A percentile compares a stretch with the other conserved stretches of the same genome.
phyloP scores from a whole-genome alignment of 2,888 invertebrate species.

The Strigamia transsilvanica region DNA sequence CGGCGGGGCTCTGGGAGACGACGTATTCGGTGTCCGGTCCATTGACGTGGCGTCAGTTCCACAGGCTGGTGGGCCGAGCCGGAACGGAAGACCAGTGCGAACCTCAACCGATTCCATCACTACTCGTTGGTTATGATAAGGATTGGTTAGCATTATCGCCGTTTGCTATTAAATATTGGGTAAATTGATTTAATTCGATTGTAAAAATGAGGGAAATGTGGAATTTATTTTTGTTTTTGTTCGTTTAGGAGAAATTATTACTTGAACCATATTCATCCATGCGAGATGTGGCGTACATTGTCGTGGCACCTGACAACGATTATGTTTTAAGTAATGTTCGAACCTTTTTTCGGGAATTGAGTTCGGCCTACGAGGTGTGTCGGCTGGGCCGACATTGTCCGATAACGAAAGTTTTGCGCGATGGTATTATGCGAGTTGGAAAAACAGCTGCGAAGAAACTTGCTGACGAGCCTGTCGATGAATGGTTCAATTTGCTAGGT shows the following conservation, averaged over 20 bases:
- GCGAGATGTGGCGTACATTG: conserved; percentile 92
- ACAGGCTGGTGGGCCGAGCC: conserved; percentile 85
- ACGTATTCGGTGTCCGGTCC: conserved; percentile 92
- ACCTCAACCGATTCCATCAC: conserved; percentile 94
- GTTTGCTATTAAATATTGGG: conserved; percentile 91
- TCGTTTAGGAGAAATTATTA: conserved; percentile 81
- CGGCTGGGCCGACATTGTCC: conserved; percentile 93
- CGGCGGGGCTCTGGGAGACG: conserved; percentile 88
- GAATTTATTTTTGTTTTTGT: too few relatives aligned
- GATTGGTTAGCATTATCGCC: conserved; percentile 96
- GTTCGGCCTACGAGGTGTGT: conserved; percentile 92
- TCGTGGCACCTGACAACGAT: conserved; percentile 92
- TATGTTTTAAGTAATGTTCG: conserved; percentile 79
- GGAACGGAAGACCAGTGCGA: conserved; percentile 94
- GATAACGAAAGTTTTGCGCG: conserved; percentile 80
- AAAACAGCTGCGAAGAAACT: conserved; percentile 72
- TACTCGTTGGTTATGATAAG: conserved; percentile 92
- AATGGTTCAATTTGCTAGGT: conserved; percentile 85
- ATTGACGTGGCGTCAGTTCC: conserved; percentile 97
- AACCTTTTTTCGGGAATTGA: conserved; percentile 90
- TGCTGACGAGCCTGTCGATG: conserved; percentile 76
- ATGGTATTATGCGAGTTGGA: conserved; percentile 87
- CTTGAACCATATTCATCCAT: conserved; percentile 96
- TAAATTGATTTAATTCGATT: too few relatives aligned
- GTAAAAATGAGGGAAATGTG: too few relatives aligned